These are phyloP conservation scores for Acleris emargana DNA, from an alignment of 2,888 invertebrate species.

Conservation along the genomic window DNA sequence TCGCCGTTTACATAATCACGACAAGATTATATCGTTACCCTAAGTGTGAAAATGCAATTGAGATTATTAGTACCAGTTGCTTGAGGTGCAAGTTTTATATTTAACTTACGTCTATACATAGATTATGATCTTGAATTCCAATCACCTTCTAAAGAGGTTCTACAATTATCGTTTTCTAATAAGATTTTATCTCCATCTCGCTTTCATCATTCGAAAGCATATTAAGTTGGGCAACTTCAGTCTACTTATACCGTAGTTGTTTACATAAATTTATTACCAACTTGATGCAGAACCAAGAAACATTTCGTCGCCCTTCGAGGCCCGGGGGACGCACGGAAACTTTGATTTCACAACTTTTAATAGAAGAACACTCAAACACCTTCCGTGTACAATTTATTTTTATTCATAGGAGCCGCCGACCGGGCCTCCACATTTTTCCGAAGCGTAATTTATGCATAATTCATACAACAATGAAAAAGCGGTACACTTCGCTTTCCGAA, in stretches of 20 bases:
- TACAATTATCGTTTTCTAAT: not conserved
- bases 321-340: slow-evolving; percentile 18
- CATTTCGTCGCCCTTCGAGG: slow-evolving; percentile 29
- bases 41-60: slow-evolving; percentile 21
- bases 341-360: slow-evolving; percentile 36
- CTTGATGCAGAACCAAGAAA: slow-evolving; percentile 34
- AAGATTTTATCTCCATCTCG: not conserved
- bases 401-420: slow-evolving; percentile 40
- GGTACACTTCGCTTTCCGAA: slow-evolving; percentile 49
- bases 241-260: slow-evolving; percentile 20
- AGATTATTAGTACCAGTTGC: not conserved
- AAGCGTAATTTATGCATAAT: slow-evolving; percentile 51
- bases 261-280: slow-evolving; percentile 27
- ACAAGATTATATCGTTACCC: slow-evolving; percentile 4
- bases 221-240: slow-evolving; percentile 8
- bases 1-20: slow-evolving; percentile 5
- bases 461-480: slow-evolving; percentile 45
- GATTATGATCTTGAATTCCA: not conserved
- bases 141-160: slow-evolving; percentile 3
- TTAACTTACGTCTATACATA: not conserved
- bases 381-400: slow-evolving; percentile 37
- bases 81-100: not conserved
- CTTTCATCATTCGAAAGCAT: slow-evolving; percentile 3
- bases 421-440: slow-evolving; percentile 35
- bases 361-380: slow-evolving; percentile 35